Percentiles rank a stretch among this genome's conserved stretches.
phyloP scores from a whole-genome alignment of 2,113 vertebrate species.

The Dunckerocampus dactyliophorus region DNA sequence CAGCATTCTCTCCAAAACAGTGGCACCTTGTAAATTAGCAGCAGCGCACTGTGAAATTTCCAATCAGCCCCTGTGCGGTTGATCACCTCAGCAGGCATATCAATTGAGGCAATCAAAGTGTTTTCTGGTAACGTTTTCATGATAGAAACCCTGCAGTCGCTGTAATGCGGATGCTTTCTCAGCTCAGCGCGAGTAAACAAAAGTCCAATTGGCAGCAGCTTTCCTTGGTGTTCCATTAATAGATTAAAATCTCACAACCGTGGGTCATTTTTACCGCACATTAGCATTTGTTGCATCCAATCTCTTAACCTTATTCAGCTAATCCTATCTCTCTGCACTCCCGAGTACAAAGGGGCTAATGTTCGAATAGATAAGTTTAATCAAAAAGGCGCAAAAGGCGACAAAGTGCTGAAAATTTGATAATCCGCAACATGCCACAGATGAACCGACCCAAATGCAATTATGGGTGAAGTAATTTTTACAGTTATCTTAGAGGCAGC shows the following conservation, averaged over 20 bases:
- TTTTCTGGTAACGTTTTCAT: conserved; percentile 26
- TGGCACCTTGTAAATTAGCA: conserved; percentile 13
- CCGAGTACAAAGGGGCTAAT: conserved; percentile 17
- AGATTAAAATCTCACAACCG: neutral
- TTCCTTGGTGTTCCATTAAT: conserved; percentile 6
- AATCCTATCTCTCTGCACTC: neutral
- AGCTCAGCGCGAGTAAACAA: conserved; percentile 16
- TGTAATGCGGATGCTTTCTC: conserved; percentile 28
- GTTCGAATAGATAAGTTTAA: conserved; percentile 26
- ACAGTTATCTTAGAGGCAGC: conserved; percentile 45
- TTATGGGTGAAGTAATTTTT: conserved; percentile 55
- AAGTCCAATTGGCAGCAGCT: conserved; percentile 10
- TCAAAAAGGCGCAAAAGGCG: conserved; percentile 35
- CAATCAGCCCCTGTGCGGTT: conserved; percentile 47
- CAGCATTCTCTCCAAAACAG: conserved; percentile 12
- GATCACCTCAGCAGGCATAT: conserved; percentile 58
- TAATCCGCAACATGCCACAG: conserved; percentile 41
- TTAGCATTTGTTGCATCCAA: neutral
- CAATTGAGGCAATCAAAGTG: conserved; percentile 50
- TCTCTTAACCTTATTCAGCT: neutral
- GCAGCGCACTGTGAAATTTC: conserved; percentile 45
- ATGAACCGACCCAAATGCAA: conserved; percentile 43
- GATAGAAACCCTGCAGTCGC: conserved; percentile 16
- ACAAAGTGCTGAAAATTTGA: conserved; percentile 27
- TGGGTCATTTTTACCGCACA: conserved; percentile 7